Conservation (phyloP, 2,888 invertebrate genomes). For the Catocala fraxini region DNA sequence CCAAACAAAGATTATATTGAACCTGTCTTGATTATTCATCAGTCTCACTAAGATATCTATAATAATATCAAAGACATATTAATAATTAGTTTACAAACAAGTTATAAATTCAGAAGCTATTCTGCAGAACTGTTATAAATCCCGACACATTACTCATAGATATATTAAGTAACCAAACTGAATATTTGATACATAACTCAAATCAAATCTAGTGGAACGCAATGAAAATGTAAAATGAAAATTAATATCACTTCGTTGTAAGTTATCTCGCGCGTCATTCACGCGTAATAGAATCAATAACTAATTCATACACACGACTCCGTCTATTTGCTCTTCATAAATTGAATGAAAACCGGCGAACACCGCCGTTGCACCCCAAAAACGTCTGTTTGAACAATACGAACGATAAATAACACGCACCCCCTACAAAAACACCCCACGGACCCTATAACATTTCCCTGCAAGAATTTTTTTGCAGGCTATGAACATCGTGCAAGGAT, state of each 20-base stretch:
- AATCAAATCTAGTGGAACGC: slow-evolving; percentile 14
- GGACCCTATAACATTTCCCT: slow-evolving; percentile 30
- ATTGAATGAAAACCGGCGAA: slow-evolving; percentile 41
- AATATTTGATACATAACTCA: slow-evolving; percentile 8
- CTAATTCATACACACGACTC: slow-evolving; percentile 32
- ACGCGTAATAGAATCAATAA: slow-evolving; percentile 37
- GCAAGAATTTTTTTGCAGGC: slow-evolving; percentile 16
- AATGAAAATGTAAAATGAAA: slow-evolving; percentile 6
- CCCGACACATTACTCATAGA: too few relatives aligned
- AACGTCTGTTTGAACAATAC: slow-evolving; percentile 61
- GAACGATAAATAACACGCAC: slow-evolving; percentile 64
- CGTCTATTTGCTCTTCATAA: slow-evolving; percentile 40
- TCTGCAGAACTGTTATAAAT: too few relatives aligned
- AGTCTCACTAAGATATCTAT: too few relatives aligned
- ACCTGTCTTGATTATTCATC: too few relatives aligned
- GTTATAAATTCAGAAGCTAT: too few relatives aligned
- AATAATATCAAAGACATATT: too few relatives aligned
- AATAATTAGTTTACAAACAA: too few relatives aligned
- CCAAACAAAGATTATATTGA: too few relatives aligned
- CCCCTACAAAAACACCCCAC: slow-evolving; percentile 51
- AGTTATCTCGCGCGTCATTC: slow-evolving; percentile 28
- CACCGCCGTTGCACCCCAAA: slow-evolving; percentile 38
- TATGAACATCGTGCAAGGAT: slow-evolving; percentile 33
- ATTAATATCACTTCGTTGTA: slow-evolving; percentile 11
- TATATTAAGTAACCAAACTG: background rate